These are phyloP conservation scores for Megaptera novaeangliae DNA, from an alignment of 2,113 vertebrate genomes.

Conservation along the genomic window DNA sequence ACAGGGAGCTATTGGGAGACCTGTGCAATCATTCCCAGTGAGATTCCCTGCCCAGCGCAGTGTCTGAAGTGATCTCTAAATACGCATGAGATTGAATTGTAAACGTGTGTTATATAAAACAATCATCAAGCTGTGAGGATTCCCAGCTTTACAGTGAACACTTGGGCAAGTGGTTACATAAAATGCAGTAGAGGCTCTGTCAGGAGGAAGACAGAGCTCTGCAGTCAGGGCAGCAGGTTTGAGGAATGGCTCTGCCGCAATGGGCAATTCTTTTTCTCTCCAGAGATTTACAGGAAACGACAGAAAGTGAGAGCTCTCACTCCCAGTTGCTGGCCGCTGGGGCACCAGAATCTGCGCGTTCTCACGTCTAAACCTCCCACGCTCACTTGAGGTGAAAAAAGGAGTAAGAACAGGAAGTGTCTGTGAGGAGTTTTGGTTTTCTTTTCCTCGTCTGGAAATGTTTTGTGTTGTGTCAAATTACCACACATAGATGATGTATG, in stretches of 20 bases:
- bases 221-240: neutral
- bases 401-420: neutral
- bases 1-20: no score
- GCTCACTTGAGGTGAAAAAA: neutral
- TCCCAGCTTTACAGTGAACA: neutral
- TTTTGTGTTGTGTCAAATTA: neutral
- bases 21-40: no score
- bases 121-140: no score
- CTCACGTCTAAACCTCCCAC: accelerated
- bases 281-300: accelerated
- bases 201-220: no score
- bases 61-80: neutral
- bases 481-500: no score
- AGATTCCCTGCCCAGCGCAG: neutral
- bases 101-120: no score
- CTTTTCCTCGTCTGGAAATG: neutral
- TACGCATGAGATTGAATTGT: accelerated
- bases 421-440: neutral
- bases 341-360: neutral
- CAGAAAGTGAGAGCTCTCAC: accelerated
- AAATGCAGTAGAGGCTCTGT: accelerated
- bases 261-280: neutral
- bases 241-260: neutral
- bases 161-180: neutral
- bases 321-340: neutral